These are phyloP conservation scores for Nerophis ophidion DNA, from an alignment of 2,113 vertebrate genomes.

Conservation along the genomic window DNA sequence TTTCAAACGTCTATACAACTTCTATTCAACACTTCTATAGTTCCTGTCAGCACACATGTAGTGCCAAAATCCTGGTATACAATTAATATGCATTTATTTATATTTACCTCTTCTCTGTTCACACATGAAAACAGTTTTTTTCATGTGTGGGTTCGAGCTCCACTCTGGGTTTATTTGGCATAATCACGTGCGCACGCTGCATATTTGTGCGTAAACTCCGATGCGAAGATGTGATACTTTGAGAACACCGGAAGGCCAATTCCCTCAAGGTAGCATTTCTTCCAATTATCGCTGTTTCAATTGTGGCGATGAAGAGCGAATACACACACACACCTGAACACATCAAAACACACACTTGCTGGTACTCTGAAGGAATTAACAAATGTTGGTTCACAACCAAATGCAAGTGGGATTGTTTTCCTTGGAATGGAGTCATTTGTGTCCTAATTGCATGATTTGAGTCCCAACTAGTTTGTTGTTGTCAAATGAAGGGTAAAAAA, in stretches of 20 bases:
- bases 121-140: constrained; percentile 19
- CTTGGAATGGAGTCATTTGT: not conserved
- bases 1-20: too few species aligned
- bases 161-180: constrained; percentile 41
- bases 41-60: not conserved
- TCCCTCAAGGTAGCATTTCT: constrained; percentile 31
- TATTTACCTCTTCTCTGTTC: constrained; percentile 4
- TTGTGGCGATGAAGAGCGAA: constrained; percentile 23
- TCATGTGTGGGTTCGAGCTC: constrained; percentile 40
- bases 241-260: constrained; percentile 45
- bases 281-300: constrained; percentile 48
- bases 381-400: constrained; percentile 6
- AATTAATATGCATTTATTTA: not conserved
- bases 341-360: not conserved
- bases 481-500: too few species aligned
- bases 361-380: constrained; percentile 18
- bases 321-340: too few species aligned
- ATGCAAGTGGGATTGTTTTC: not conserved
- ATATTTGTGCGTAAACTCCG: constrained; percentile 19
- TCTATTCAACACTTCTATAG: not conserved
- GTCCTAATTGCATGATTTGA: too few species aligned
- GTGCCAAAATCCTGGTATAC: not conserved
- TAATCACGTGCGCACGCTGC: constrained; percentile 59
- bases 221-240: constrained; percentile 49
- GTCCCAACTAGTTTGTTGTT: too few species aligned